Base-by-base conservation (phyloP, 1,140 invertebrate species). In the Trichonephila clavata region DNA sequence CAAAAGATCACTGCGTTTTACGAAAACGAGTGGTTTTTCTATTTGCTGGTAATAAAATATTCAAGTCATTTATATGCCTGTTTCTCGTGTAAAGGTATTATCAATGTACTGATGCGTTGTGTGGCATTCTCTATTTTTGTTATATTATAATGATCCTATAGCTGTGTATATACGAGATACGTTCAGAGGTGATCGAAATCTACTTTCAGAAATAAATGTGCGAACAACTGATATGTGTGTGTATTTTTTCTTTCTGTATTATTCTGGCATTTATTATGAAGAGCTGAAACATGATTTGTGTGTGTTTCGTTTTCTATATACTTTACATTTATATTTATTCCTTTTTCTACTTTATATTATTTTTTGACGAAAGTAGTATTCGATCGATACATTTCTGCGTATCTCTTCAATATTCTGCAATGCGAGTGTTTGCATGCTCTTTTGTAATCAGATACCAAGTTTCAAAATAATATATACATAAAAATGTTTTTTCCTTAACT, bases 81-180 rank as follows among this genome's bases (percentile, higher is more conserved):
- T 57, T 92, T 61, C 90, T 60, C 57, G 27, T 92, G 90, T 92
- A 84, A 92, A 92, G 81, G 81, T 91, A 84, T 92, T 90, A 50
- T 92, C 81, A 83, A 71, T 92, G 90, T 92, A 59, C 21, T 71
- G 90, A 86, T 86, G 63, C 90, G 68, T 92, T 71, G 81, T 65
- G 90, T 92, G 81, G 81, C 63, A 86, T 92, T 92, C 59, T 92
- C 86, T 77, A 77, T 92, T 92, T 92, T 92, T 92, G 90, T 92
- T 92, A 92, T 92, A 86, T 92, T 91, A 63, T 83, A 83, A 39
- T 63, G 59, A 92, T 92, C 71, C 80, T 84, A 59, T 92, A 84
- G 90, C 50, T 61, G 83, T 63, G 81, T 83, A 43, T 68, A 10
- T 59, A 18, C 8, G 32, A n/a, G 61, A 83, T 14, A n/a, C 10